Percentiles rank a stretch among this genome's conserved stretches.
phyloP scores from a whole-genome alignment of 2,797 vertebrate species.

The Falco berigora region DNA sequence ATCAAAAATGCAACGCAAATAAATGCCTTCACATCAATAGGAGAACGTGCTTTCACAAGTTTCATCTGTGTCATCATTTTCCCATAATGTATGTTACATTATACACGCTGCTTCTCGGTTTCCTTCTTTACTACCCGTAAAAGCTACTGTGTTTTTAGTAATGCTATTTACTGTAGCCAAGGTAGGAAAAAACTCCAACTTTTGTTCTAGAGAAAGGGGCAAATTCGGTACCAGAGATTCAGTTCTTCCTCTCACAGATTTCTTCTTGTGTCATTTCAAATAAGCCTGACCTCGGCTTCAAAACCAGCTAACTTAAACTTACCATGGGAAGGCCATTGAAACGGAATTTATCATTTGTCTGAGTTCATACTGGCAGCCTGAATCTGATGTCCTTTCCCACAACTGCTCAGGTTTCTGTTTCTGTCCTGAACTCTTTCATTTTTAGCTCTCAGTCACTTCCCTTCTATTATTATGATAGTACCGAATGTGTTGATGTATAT shows the following conservation, averaged over 20 bases:
- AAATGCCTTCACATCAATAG: background rate
- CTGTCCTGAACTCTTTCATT: background rate
- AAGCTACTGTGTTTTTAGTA: background rate
- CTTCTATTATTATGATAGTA: background rate
- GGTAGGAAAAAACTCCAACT: slow-evolving; percentile 18
- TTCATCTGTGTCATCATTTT: slow-evolving; percentile 27
- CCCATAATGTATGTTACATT: slow-evolving; percentile 6
- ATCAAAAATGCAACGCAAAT: background rate
- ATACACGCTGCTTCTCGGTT: slow-evolving; percentile 1
- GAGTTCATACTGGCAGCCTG: background rate
- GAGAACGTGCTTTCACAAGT: background rate
- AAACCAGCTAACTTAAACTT: background rate
- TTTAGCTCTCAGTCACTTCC: background rate
- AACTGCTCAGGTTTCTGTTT: slow-evolving; percentile 30
- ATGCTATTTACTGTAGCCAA: background rate
- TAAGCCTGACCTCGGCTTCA: background rate
- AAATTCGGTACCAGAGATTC: background rate
- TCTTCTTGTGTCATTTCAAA: background rate
- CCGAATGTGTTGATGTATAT: background rate
- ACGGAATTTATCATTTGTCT: background rate
- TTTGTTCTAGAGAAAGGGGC: slow-evolving; percentile 14
- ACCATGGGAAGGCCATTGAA: background rate
- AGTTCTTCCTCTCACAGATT: background rate
- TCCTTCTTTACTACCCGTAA: slow-evolving; percentile 59
- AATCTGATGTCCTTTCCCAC: slow-evolving; percentile 24